Evolutionary conservation across 2,888 invertebrate genomes (phyloP).

Genomic region (Microplitis deprimator): DNA sequence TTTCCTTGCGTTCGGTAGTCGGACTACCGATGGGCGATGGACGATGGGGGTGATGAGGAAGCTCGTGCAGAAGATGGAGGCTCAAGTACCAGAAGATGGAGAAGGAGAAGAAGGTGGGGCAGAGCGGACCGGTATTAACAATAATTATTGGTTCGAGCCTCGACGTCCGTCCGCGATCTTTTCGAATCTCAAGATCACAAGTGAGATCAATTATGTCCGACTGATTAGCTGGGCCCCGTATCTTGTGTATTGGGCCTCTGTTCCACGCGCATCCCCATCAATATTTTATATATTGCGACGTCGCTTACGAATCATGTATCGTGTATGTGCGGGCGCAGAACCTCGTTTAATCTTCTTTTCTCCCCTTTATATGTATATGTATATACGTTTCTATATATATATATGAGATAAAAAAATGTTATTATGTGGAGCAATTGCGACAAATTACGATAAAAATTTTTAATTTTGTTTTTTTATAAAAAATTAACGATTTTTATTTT

Average conservation of each 20-base stretch:
- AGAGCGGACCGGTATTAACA: conserved; percentile 66
- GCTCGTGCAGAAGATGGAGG: conserved; percentile 40
- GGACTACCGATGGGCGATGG: background rate
- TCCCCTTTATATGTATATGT: background rate
- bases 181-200: conserved; percentile 70
- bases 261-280: conserved; percentile 42
- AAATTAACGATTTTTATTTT: background rate
- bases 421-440: conserved; percentile 23
- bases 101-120: conserved; percentile 39
- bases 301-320: conserved; percentile 48
- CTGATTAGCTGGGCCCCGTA: conserved; percentile 67
- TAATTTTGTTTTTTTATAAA: background rate
- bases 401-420: conserved; percentile 40
- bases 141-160: conserved; percentile 71
- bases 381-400: conserved; percentile 22
- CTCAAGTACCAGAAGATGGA: conserved; percentile 15
- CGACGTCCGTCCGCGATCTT: conserved; percentile 66
- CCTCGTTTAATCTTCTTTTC: conserved; percentile 24
- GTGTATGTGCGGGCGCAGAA: conserved; percentile 31
- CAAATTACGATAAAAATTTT: conserved; percentile 11
- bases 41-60: conserved; percentile 43
- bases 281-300: no score
- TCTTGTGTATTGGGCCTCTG: conserved; percentile 44
- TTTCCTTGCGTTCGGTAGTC: conserved; percentile 26
- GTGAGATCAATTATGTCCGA: conserved; percentile 71